phyloP scores from a whole-genome alignment of 2,797 vertebrate genomes.

The Onychomys arenicola region DNA sequence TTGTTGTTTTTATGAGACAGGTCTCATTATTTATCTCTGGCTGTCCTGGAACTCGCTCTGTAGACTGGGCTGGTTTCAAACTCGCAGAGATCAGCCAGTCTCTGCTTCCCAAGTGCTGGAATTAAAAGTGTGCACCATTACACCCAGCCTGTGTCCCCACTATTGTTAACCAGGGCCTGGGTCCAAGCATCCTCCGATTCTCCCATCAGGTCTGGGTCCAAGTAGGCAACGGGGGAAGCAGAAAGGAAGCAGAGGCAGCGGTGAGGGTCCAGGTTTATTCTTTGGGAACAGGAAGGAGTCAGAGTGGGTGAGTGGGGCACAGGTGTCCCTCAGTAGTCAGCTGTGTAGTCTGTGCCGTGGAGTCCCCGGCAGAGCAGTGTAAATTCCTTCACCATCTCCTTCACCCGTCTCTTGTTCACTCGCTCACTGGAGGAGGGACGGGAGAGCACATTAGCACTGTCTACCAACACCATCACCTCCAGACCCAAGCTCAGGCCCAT shows the following conservation, averaged over 20 bases:
- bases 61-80: neutral
- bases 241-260: slow-evolving; percentile 70
- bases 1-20: neutral
- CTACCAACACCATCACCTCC: neutral
- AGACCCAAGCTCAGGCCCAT: neutral
- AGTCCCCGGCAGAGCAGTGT: slow-evolving; percentile 97
- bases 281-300: slow-evolving; percentile 77
- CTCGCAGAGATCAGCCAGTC: neutral
- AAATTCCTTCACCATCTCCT: slow-evolving; percentile 99
- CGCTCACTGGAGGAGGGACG: slow-evolving; percentile 91
- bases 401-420: slow-evolving; percentile 97
- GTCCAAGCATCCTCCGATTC: neutral
- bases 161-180: neutral
- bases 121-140: neutral
- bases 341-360: slow-evolving; percentile 99
- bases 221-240: slow-evolving; percentile 70
- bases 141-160: neutral
- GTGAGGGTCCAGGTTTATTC: slow-evolving; percentile 82
- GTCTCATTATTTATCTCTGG: neutral
- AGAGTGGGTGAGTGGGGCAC: slow-evolving; percentile 65
- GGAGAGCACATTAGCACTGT: slow-evolving; percentile 33
- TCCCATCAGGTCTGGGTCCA: slow-evolving; percentile 68
- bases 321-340: slow-evolving; percentile 94
- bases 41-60: neutral
- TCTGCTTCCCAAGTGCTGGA: neutral